These are phyloP conservation scores for Acomys russatus DNA, from an alignment of 2,797 vertebrate genomes.

Conservation along the genomic window DNA sequence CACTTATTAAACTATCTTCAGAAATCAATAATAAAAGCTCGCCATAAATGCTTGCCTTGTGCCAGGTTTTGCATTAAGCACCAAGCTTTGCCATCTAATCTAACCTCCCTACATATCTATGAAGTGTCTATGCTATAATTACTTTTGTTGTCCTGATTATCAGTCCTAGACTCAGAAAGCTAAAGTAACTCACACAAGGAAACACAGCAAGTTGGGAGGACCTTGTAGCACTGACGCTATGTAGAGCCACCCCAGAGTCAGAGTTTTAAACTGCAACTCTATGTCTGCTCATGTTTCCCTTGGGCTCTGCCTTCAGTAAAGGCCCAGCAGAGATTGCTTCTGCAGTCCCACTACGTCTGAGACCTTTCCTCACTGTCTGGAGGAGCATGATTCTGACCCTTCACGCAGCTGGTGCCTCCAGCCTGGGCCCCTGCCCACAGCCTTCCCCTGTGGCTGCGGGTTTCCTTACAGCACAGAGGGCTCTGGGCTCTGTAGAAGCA, in stretches of 20 bases:
- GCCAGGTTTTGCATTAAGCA: not conserved
- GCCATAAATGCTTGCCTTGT: not conserved
- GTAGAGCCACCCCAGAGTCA: not conserved
- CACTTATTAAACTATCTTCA: not conserved
- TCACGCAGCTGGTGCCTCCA: not conserved
- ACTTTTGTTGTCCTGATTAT: not conserved
- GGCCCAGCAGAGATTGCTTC: not conserved
- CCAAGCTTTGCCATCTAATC: not conserved
- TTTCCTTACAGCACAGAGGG: not conserved
- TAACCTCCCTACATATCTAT: not conserved
- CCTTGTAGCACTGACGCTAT: not conserved
- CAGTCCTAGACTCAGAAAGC: not conserved
- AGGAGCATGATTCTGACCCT: not conserved
- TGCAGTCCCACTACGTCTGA: not conserved
- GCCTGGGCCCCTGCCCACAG: not conserved
- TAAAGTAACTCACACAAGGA: not conserved
- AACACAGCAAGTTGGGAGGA: not conserved
- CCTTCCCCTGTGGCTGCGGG: not conserved
- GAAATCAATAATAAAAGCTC: not conserved
- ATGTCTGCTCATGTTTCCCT: accelerated
- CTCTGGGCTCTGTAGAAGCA: not conserved
- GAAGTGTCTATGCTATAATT: not conserved
- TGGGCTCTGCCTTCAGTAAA: not conserved
- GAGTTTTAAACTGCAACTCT: not conserved
- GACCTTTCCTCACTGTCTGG: not conserved